These are phyloP conservation scores for Cybosia mesomella DNA, from an alignment of 2,888 invertebrate genomes.

Conservation along the genomic window DNA sequence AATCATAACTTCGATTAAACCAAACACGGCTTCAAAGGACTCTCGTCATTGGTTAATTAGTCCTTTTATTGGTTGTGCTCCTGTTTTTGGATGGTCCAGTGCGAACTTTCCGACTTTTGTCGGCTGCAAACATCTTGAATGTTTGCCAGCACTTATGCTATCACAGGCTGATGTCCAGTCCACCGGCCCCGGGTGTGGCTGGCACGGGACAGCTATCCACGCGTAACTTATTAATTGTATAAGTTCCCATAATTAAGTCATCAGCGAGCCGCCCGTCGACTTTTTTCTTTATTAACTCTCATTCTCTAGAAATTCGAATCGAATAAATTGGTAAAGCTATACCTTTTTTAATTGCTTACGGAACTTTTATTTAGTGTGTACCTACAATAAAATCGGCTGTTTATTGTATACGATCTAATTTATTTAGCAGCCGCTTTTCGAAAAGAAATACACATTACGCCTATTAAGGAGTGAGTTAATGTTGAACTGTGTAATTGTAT, in stretches of 20 bases:
- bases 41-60: no score
- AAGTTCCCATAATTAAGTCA: slow-evolving; percentile 58
- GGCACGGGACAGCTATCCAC: slow-evolving; percentile 18
- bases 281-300: slow-evolving; percentile 49
- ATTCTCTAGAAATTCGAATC: slow-evolving; percentile 48
- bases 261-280: slow-evolving; percentile 36
- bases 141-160: not conserved
- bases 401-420: slow-evolving; percentile 38
- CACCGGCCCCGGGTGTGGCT: not conserved
- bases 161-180: not conserved
- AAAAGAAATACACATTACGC: slow-evolving; percentile 16
- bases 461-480: not conserved
- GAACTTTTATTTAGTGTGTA: slow-evolving; percentile 42
- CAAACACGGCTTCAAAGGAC: no score
- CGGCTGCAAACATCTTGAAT: no score
- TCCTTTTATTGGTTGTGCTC: not conserved
- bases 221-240: slow-evolving; percentile 48
- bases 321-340: slow-evolving; percentile 50
- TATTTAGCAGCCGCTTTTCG: slow-evolving; percentile 29
- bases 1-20: no score
- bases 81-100: no score
- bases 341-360: slow-evolving; percentile 50
- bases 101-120: no score
- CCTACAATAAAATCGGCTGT: slow-evolving; percentile 45
- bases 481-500: not conserved